Evolutionary conservation across 2,113 vertebrate genomes (phyloP), one percentile per base, ranked within the genome.

Genomic region (Crotalus tigris): DNA sequence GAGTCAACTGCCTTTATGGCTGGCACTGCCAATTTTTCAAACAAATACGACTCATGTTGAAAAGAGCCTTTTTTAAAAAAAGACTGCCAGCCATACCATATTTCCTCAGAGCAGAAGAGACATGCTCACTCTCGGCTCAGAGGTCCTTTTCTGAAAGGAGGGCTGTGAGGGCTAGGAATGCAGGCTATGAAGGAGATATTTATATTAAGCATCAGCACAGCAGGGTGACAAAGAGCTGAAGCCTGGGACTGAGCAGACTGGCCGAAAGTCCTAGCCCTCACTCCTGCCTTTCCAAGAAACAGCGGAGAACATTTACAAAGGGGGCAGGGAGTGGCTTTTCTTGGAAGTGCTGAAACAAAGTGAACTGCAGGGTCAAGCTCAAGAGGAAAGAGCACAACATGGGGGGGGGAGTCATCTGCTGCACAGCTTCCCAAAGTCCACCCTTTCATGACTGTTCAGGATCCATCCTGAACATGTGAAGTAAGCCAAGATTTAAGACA

Each of bases 171-270:
- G 64, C 55, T 92, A 90, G 87, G 95, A 93, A 94, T 5, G 85
- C 23, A 49, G 5, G 59, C 91, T 91, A 54, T 57, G 88, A 92
- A 95, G 93, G 88, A 92, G 94, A 95, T 95, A 93, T 92, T 95
- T 90, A 92, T 64, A 87, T 0, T 0, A 69, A 91, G 88, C 69
- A 87, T 49, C 2, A 88, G 9, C 44, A 7, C 55, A 39, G 75
- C 39, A 92, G 93, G 59, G 86, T 90, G 93, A 93, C 81, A 7
- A 23, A 93, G 59, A 88, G 8, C 93, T 1, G 1, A 1, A 0
- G 92, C 92, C 88, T 57, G 1, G 10, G 0, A 29, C 86, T 93
- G 92, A 93, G 88, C 9, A 64, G 26, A 17, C 19, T 0, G 3
- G 1, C 87, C 12, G 7, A 1, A 0, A 26, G 17, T 29, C 75